Conservation (phyloP, 2,113 vertebrate genomes). For the Tragelaphus buxtoni region DNA sequence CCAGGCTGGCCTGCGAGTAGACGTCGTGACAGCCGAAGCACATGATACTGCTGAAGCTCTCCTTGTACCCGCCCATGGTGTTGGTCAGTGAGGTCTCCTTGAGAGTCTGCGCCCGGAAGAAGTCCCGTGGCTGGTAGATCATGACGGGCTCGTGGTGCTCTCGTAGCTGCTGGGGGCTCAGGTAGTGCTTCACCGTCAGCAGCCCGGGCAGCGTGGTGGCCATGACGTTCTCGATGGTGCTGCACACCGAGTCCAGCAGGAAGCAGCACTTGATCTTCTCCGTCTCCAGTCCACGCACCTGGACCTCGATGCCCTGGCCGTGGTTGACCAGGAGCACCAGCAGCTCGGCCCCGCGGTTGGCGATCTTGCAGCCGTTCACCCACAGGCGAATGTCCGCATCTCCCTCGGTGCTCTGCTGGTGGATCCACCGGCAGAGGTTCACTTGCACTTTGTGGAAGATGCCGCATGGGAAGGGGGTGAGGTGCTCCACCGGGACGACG, state of each 20-base stretch:
- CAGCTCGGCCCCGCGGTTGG: constrained; percentile 89
- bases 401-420: constrained; percentile 92
- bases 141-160: constrained; percentile 95
- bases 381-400: constrained; percentile 93
- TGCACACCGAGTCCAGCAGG: constrained; percentile 93
- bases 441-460: constrained; percentile 99
- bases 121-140: constrained; percentile 99
- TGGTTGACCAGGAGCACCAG: constrained; percentile 96
- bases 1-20: constrained; percentile 91
- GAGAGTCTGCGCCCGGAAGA: constrained; percentile 91
- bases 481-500: constrained; percentile 94
- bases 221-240: constrained; percentile 93
- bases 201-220: constrained; percentile 93
- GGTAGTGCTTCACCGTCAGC: constrained; percentile 92
- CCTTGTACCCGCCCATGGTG: constrained; percentile 96
- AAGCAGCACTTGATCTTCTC: constrained; percentile 93
- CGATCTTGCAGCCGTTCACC: constrained; percentile 92
- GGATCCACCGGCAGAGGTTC: constrained; percentile 96
- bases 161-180: constrained; percentile 96
- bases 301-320: constrained; percentile 97
- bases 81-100: constrained; percentile 92
- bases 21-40: constrained; percentile 93
- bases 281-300: constrained; percentile 90
- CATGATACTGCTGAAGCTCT: constrained; percentile 96
- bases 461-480: constrained; percentile 94